Conservation (phyloP, 2,113 vertebrate species). For the Myocastor coypus region DNA sequence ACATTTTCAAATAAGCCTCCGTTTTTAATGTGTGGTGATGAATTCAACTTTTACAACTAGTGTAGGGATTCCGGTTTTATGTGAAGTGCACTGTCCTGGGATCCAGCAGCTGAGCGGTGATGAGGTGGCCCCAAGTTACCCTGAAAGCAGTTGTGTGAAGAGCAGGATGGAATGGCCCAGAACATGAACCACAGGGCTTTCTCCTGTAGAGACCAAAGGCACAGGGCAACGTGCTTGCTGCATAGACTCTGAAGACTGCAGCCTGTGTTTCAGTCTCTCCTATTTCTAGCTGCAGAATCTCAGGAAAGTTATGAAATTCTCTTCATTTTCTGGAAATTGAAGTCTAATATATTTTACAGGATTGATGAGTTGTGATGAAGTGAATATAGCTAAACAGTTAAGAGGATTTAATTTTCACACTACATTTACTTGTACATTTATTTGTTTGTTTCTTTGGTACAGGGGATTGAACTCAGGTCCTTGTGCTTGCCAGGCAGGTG, state of each 20-base stretch:
- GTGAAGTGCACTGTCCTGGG: not conserved
- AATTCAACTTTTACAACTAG: conserved; percentile 20
- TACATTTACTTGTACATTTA: too few species aligned
- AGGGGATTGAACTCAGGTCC: too few species aligned
- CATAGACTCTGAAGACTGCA: not conserved
- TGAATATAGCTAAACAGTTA: too few species aligned
- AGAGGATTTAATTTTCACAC: too few species aligned
- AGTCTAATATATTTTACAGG: not conserved
- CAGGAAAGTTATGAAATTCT: not conserved
- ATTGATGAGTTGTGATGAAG: not conserved
- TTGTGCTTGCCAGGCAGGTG: too few species aligned
- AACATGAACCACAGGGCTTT: not conserved
- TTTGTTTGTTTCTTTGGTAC: too few species aligned
- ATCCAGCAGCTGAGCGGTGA: not conserved
- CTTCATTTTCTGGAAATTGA: not conserved
- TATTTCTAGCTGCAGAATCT: not conserved
- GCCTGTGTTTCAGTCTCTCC: not conserved
- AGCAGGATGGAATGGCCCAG: not conserved
- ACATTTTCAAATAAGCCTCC: conserved; percentile 34
- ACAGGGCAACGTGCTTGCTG: not conserved
- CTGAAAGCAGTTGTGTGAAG: conserved; percentile 38
- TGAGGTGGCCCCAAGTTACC: not conserved
- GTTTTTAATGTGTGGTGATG: not conserved
- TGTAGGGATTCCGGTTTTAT: not conserved
- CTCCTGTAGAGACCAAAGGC: not conserved